Conservation (phyloP, 2,113 vertebrate genomes). For the Asarcornis scutulata region DNA sequence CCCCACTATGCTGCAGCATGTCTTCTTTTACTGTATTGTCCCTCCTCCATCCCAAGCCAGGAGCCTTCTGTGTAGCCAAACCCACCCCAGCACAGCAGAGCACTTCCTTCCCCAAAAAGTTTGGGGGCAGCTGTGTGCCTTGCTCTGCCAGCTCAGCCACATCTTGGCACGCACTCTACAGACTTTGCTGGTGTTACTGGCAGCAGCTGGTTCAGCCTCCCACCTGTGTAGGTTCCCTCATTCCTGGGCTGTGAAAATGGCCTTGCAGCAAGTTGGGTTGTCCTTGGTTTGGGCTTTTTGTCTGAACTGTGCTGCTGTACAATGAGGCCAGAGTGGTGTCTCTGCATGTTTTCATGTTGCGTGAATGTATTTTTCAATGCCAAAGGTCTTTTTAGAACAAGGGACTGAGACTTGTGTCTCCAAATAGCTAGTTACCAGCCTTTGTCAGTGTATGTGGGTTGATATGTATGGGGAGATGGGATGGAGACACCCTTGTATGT, state of each 20-base stretch:
- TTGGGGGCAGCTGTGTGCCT: too few relatives aligned
- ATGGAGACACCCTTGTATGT: rapidly evolving
- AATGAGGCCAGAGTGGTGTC: not conserved
- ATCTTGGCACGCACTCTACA: too few relatives aligned
- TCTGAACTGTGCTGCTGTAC: not conserved
- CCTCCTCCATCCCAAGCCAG: not conserved
- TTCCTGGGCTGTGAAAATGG: not conserved
- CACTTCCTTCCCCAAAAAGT: too few relatives aligned
- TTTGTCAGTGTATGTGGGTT: not conserved
- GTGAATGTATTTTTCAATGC: not conserved
- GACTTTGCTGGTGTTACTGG: too few relatives aligned
- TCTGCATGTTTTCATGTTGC: not conserved
- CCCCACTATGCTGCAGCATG: too few relatives aligned
- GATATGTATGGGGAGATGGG: not conserved
- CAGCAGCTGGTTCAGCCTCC: too few relatives aligned
- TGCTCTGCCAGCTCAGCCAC: too few relatives aligned
- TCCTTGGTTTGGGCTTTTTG: not conserved
- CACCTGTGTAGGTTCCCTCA: too few relatives aligned
- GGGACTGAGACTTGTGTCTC: not conserved
- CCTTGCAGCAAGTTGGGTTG: rapidly evolving
- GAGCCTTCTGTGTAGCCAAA: not conserved
- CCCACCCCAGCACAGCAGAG: too few relatives aligned
- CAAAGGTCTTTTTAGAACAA: not conserved
- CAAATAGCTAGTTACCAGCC: not conserved
- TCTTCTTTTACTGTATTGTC: too few relatives aligned